Conservation (phyloP, 1,140 invertebrate genomes). For the Protaetia brevitarsis region DNA sequence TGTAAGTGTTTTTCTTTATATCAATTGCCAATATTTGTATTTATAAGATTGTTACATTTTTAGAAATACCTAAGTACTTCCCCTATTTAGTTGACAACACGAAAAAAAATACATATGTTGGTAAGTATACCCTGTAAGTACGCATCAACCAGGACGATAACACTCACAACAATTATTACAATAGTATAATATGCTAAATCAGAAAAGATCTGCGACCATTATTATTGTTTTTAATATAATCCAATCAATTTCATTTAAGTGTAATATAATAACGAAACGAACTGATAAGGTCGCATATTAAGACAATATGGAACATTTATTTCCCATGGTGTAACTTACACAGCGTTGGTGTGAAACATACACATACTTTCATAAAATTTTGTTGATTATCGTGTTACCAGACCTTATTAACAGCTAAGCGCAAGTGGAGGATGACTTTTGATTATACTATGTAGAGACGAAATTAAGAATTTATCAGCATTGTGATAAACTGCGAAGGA, state of each 20-base stretch:
- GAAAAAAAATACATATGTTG: background rate
- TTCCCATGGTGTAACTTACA: background rate
- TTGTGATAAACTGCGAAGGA: background rate
- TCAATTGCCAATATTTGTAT: background rate
- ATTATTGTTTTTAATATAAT: too few species aligned
- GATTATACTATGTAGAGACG: background rate
- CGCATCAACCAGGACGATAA: too few species aligned
- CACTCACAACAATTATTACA: too few species aligned
- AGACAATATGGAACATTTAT: too few species aligned
- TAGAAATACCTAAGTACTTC: background rate
- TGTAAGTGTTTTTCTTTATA: background rate
- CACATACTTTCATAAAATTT: background rate
- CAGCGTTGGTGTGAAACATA: background rate
- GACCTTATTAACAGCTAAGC: background rate
- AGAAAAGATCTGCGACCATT: too few species aligned
- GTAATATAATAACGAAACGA: background rate
- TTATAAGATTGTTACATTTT: background rate
- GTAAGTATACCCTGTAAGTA: too few species aligned
- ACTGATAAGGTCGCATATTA: background rate
- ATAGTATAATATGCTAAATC: too few species aligned
- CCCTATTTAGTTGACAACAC: background rate
- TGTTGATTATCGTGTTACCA: conserved; percentile 1
- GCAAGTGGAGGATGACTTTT: background rate
- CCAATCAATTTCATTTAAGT: background rate
- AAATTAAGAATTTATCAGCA: conserved; percentile 7